Base-by-base conservation (phyloP, 1,140 invertebrate species). In the Habropoda laboriosa region DNA sequence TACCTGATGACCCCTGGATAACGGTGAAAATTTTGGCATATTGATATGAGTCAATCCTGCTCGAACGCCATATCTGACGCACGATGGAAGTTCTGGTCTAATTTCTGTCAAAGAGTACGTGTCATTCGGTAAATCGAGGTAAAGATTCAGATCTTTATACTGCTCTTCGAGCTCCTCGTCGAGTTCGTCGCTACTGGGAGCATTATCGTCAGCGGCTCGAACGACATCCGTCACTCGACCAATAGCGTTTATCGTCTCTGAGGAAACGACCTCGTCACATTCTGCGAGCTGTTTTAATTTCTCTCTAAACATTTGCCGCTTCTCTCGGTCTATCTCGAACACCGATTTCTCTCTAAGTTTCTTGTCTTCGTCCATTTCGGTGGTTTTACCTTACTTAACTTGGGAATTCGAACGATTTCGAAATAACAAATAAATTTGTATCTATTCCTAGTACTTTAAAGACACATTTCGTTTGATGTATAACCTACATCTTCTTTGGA, bases 1-100 rank as follows among this genome's bases (percentile, higher is more conserved):
- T 86, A 92, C 92, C 86, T 92, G 92, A 71, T 88, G 83, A 13
- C 92, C 91, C 57, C 91, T 88, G 7, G 92, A 91, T 13, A 92
- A 73, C 2, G 90, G 89, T n/a, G 91, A 88, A 79, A 92, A 93
- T 30, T 88, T 88, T 0, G 70, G 12, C 86, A 90, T 88, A 10
- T 89, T 83, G 7, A 90, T 78, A 49, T 93, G 91, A 42, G 86
- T 89, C 7, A 73, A 40, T 0, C 92, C 92, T 8, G 91, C 89
- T 10, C 88, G 86, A 10, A 91, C 66, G 6, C 86, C 86, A 38
- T 90, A 92, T 51, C 89, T 90, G 0, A 88, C 40, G 40, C 86
- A 89, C 7, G 81, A 8, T 7, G 88, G 86, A 40, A 93, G 79
- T 8, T 86, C 86, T 0, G 90, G 81, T n/a, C 79, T 81, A 12